Base-by-base conservation (phyloP, 2,113 vertebrate genomes). In the Paradoxurus hermaphroditus region DNA sequence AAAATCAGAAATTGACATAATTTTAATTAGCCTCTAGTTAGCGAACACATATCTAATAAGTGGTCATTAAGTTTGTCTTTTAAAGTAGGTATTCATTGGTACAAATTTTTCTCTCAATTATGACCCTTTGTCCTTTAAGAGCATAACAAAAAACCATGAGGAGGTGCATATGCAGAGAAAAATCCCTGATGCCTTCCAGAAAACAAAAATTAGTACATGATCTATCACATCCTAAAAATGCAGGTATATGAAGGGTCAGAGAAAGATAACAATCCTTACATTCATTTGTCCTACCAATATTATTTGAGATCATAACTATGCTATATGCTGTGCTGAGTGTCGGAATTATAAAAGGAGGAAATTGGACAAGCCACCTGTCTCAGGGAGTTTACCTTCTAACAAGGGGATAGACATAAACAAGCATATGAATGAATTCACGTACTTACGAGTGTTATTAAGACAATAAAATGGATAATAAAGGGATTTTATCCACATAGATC, bases 21-120 rank as follows among this genome's bases (percentile, higher is more conserved):
- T 78, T 93, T 92, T 96, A 96, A 95, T 87, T 96, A 94, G 34
- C 23, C 19, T 79, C 25, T 2, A 51, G 19, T 70, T 89, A 77
- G 41, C 86, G 8, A 95, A 93, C 10, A 83, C 46, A 93, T 44
- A 90, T 51, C 77, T 73, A 39, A 73, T 49, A 83, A 93, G 39
- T 62, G 25, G 19, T 19, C 14, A 68, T 89, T 97, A 29, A 84
- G 34, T 68, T 85, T 93, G 15, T 13, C 25, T 25, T 93, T 90
- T 63, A 82, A 86, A 16, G 46, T 25, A 77, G 31, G 27, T 3
- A 83, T 51, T 78, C 1, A 16, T 68, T 41, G 16, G 4, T 83
- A 4, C 15, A 91, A 36, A 46, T 67, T 78, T 41, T 86, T 31
- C 79, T 81, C 41, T 78, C 72, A 27, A 15, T 86, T 49, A 49